Evolutionary conservation across 2,113 vertebrate species (phyloP), one percentile per base, ranked within the genome.

Genomic region (Mellivora capensis): DNA sequence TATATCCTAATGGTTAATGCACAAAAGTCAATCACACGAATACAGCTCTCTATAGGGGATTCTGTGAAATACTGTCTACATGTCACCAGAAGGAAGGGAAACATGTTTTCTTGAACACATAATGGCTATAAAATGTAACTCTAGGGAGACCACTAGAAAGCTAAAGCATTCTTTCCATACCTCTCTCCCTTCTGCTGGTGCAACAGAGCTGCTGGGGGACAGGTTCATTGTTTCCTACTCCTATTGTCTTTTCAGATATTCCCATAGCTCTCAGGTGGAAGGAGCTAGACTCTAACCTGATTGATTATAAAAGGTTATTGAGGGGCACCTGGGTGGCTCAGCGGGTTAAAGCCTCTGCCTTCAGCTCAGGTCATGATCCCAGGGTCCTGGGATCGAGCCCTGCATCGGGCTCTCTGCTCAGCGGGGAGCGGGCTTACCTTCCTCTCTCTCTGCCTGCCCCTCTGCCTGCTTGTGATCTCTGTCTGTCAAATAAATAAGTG

Each of bases 271-370:
- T 61, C 37, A 67, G 13, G 37, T 95, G 7, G 37, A 83, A 96
- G 39, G 37, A 72, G 44, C 39, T 79, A 77, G 67, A 72, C 21
- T 9, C 44, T 74, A 93, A 74, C 27, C n/a, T 71, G 37, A 90
- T 69, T 57, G 25, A 93, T 79, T 87, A 18, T 79, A 79, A 95
- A 74, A 29, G 15, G 64, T 83, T 49, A 95, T 95, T 94, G 79
- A 84, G 49, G 49, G 15, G 15, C 4, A 52, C 49, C 49, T 52
- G 4, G 49, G 49, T 52, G 49, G 49, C 49, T 52, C 14, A 52
- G 49, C 17, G 15, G 15, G 49, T 52, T 52, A 52, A 52, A 52
- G 49, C 49, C 49, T 52, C 49, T 52, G 49, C 49, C 49, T 52
- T 52, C 49, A 15, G 49, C 49, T 52, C 49, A 17, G 49, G 49